Conservation (phyloP, 2,888 invertebrate species). For the Lepas anatifera region DNA sequence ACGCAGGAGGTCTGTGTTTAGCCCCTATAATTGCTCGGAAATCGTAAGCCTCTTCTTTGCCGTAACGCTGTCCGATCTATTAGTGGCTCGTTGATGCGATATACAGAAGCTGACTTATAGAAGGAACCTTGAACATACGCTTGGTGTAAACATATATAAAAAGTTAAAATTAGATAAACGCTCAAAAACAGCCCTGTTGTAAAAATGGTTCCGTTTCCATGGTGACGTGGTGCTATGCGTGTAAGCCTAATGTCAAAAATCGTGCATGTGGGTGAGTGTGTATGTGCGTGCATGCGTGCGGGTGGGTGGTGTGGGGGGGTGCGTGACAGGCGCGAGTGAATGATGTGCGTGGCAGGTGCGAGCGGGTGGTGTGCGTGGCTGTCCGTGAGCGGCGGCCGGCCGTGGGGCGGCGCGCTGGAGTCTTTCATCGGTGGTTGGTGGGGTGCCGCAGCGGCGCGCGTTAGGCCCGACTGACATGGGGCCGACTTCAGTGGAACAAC, state of each 20-base stretch:
- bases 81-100: not conserved
- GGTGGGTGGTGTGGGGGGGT: not conserved
- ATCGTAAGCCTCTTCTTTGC: no score
- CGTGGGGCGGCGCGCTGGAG: no score
- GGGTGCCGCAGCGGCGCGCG: not conserved
- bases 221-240: not conserved
- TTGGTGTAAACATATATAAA: not conserved
- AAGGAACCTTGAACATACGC: no score
- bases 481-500: not conserved
- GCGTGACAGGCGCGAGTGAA: not conserved
- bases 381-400: no score
- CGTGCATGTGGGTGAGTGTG: no score
- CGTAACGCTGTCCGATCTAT: no score
- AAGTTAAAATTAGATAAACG: not conserved
- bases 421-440: slow-evolving; percentile 2
- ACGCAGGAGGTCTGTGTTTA: no score
- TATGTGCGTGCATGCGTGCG: not conserved
- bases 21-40: no score
- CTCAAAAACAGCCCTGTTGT: slow-evolving; percentile 3
- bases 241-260: not conserved
- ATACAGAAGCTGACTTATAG: not conserved
- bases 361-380: no score
- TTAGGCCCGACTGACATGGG: not conserved
- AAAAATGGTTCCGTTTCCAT: slow-evolving; percentile 1
- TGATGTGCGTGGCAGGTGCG: no score